A percentile compares a stretch with the other conserved stretches of the same genome.
phyloP scores from a whole-genome alignment of 2,888 invertebrate genomes.

The Lomographa bimaculata region DNA sequence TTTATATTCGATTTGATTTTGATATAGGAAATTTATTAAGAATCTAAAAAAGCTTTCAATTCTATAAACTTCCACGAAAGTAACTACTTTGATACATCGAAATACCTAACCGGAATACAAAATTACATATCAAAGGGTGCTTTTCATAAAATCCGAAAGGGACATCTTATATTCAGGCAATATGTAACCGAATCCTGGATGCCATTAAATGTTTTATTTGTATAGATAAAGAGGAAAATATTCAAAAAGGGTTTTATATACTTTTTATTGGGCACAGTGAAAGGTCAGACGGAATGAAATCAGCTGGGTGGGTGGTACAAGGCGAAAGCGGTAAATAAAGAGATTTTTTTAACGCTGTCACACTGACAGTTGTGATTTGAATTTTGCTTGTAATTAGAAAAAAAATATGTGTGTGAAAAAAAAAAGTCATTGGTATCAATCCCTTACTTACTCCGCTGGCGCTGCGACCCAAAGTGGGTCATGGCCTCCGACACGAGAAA shows the following conservation, averaged over 20 bases:
- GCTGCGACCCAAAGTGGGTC: too few species aligned
- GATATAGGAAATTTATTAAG: too few species aligned
- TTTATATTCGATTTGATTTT: too few species aligned
- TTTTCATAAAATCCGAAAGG: background rate
- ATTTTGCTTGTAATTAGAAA: too few species aligned
- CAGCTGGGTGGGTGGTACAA: constrained; percentile 24
- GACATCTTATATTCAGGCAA: background rate
- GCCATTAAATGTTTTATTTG: constrained; percentile 28
- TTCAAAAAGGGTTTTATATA: constrained; percentile 35
- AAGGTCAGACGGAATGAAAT: constrained; percentile 34
- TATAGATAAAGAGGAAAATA: constrained; percentile 33
- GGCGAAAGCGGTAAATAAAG: background rate
- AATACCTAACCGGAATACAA: background rate
- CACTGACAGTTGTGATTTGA: too few species aligned
- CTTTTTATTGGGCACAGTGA: constrained; percentile 33
- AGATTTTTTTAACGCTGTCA: too few species aligned
- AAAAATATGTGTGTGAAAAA: too few species aligned
- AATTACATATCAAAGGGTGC: background rate
- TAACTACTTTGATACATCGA: background rate
- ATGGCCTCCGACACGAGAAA: too few species aligned
- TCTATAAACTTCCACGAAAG: too few species aligned
- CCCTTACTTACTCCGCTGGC: too few species aligned
- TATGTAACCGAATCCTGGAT: constrained; percentile 1
- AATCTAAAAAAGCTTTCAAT: too few species aligned
- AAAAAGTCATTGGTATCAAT: too few species aligned